Evolutionary conservation across 2,888 invertebrate species (phyloP).

Genomic region (Amiota communis): DNA sequence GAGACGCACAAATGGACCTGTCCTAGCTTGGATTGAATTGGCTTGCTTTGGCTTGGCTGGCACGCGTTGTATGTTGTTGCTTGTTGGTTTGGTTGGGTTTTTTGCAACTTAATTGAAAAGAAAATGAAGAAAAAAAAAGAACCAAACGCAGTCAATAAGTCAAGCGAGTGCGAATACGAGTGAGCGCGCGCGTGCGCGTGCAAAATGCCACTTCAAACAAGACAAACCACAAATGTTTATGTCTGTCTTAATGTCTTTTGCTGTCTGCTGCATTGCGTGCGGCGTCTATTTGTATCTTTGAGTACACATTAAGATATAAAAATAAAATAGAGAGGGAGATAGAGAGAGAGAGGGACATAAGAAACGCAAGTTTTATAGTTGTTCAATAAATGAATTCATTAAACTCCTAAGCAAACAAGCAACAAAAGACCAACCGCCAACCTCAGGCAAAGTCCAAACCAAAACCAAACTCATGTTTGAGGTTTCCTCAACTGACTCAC

Average conservation of each 20-base stretch:
- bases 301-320: not conserved
- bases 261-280: constrained; percentile 19
- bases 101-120: constrained; percentile 63
- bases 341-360: too few species aligned
- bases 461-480: not conserved
- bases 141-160: constrained; percentile 24
- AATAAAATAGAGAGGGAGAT: not conserved
- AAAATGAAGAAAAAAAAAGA: constrained; percentile 47
- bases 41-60: not conserved
- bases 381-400: constrained; percentile 28
- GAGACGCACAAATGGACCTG: constrained; percentile 29
- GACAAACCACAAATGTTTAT: constrained; percentile 2
- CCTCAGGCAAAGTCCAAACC: constrained; percentile 26
- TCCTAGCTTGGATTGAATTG: too few species aligned
- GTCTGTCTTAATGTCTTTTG: not conserved
- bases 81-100: not conserved
- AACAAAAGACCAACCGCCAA: not conserved
- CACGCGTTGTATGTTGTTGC: constrained; percentile 12
- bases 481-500: constrained; percentile 9
- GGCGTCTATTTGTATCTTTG: constrained; percentile 13
- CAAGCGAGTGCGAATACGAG: not conserved
- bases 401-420: not conserved
- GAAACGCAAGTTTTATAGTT: not conserved
- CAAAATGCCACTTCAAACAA: constrained; percentile 24
- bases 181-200: constrained; percentile 19